A percentile compares a stretch with the other conserved stretches of the same genome.
These are phyloP conservation scores for Alosa sapidissima DNA, from an alignment of 2,797 vertebrate species.

Conservation along the genomic window DNA sequence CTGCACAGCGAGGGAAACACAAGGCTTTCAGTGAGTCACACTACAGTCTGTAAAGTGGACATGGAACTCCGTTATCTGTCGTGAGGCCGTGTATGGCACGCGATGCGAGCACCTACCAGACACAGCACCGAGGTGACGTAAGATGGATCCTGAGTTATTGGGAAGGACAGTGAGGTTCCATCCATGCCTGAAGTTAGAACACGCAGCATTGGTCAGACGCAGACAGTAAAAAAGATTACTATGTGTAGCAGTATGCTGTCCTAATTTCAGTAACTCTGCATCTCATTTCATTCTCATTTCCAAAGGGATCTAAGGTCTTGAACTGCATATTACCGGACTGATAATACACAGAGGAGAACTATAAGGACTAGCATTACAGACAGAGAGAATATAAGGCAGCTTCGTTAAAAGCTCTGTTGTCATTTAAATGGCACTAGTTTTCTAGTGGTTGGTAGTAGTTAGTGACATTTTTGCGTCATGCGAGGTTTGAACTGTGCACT, in stretches of 20 bases:
- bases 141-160: constrained; percentile 99
- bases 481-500: constrained; percentile 20
- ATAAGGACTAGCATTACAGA: too few relatives aligned
- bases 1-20: constrained; percentile 62
- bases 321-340: too few relatives aligned
- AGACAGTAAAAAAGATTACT: background rate
- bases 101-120: constrained; percentile 80
- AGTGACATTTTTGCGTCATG: background rate
- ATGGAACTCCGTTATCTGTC: background rate
- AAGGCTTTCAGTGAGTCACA: background rate
- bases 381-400: too few relatives aligned
- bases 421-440: background rate
- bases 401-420: background rate
- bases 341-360: too few relatives aligned
- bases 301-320: background rate
- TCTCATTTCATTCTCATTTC: background rate
- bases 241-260: background rate
- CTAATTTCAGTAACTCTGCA: background rate
- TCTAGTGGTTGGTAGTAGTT: background rate
- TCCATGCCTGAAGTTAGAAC: constrained; percentile 83
- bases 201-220: background rate
- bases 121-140: constrained; percentile 99
- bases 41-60: background rate
- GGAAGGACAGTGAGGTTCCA: constrained; percentile 99
- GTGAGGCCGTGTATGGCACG: too few relatives aligned